phyloP scores from a whole-genome alignment of 2,888 invertebrate species.

The Uropetala carovei region DNA sequence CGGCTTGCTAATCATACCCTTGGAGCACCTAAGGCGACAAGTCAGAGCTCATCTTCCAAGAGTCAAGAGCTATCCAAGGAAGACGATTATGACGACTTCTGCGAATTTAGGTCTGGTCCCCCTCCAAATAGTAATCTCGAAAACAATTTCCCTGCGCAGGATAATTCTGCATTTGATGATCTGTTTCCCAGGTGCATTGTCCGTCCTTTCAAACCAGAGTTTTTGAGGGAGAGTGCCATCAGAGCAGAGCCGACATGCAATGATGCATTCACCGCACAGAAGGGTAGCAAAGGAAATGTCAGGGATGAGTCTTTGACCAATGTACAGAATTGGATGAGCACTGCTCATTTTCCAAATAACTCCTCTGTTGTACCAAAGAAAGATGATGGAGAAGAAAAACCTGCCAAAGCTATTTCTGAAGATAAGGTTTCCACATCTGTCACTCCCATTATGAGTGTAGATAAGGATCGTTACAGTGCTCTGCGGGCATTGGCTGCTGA shows the following conservation, averaged over 20 bases:
- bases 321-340: conserved; percentile 21
- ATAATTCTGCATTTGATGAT: conserved; percentile 15
- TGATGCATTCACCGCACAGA: conserved; percentile 27
- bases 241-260: conserved; percentile 54
- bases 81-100: conserved; percentile 62
- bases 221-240: conserved; percentile 63
- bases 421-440: conserved; percentile 65
- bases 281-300: conserved; percentile 67
- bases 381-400: conserved; percentile 68
- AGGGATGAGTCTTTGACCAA: background rate
- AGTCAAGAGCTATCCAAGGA: conserved; percentile 65
- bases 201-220: conserved; percentile 48
- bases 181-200: conserved; percentile 44
- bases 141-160: background rate
- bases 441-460: conserved; percentile 72
- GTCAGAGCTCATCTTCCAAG: conserved; percentile 66
- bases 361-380: conserved; percentile 46
- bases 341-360: conserved; percentile 24
- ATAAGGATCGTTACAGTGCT: conserved; percentile 76
- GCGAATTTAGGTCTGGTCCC: conserved; percentile 59
- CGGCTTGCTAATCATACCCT: conserved; percentile 76
- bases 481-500: conserved; percentile 73
- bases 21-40: conserved; percentile 72
- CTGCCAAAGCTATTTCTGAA: background rate
- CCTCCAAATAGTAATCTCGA: conserved; percentile 6